phyloP scores from a whole-genome alignment of 2,113 vertebrate genomes.

The Chlorodrepanis virens region DNA sequence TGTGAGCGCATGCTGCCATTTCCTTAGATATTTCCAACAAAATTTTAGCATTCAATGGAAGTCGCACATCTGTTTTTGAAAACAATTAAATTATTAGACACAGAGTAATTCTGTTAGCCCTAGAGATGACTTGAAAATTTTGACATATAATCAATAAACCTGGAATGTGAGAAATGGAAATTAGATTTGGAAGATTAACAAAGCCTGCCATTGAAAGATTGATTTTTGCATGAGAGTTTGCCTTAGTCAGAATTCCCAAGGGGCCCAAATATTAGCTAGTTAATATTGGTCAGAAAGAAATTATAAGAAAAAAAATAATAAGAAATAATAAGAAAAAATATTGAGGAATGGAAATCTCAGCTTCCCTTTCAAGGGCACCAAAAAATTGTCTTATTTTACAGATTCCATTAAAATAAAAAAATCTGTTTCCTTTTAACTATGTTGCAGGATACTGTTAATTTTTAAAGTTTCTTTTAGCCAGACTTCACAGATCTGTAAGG shows the following conservation, averaged over 20 bases:
- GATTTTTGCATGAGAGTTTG: slow-evolving; percentile 40
- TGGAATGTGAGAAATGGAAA: slow-evolving; percentile 67
- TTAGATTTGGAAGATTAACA: slow-evolving; percentile 65
- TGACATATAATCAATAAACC: slow-evolving; percentile 70
- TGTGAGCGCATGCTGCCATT: slow-evolving; percentile 4
- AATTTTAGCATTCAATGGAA: slow-evolving; percentile 66
- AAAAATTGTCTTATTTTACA: neutral
- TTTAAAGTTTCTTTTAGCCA: neutral
- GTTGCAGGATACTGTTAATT: neutral
- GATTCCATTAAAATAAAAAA: neutral
- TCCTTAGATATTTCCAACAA: slow-evolving; percentile 54
- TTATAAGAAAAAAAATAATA: neutral
- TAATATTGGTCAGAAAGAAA: neutral
- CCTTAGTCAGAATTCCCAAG: slow-evolving; percentile 3
- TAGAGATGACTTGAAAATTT: slow-evolving; percentile 53
- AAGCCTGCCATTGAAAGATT: slow-evolving; percentile 49
- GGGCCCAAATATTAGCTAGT: neutral
- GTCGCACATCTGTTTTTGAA: slow-evolving; percentile 70
- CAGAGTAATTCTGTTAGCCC: slow-evolving; percentile 64
- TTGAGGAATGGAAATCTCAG: neutral
- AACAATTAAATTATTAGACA: slow-evolving; percentile 75
- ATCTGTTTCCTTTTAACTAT: neutral
- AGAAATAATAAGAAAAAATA: neutral
- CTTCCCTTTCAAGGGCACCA: neutral
- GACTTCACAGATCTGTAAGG: neutral